Conservation (phyloP, 2,888 invertebrate genomes). For the Plebejus argus region DNA sequence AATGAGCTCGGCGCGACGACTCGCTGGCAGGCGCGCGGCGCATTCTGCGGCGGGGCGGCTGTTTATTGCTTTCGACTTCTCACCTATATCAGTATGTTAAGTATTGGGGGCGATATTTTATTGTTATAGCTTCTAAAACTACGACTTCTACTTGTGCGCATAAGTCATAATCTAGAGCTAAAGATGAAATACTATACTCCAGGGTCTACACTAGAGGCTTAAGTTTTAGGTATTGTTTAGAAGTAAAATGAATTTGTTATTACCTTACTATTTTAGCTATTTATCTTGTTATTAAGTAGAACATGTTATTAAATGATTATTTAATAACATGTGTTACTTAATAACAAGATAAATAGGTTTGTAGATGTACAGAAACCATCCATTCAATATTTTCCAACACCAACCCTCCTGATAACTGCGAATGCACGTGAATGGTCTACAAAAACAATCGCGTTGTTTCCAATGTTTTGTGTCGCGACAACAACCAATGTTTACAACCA, state of each 20-base stretch:
- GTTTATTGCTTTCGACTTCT: slow-evolving; percentile 16
- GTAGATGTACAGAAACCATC: background rate
- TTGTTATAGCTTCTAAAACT: background rate
- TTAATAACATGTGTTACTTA: too few species aligned
- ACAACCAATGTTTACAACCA: background rate
- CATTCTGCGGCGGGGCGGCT: slow-evolving; percentile 8
- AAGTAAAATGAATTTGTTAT: too few species aligned
- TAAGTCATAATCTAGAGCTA: too few species aligned
- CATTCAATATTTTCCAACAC: background rate
- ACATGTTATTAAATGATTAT: too few species aligned
- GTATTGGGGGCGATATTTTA: background rate
- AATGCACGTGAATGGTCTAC: background rate
- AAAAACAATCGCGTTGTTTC: background rate
- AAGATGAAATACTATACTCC: too few species aligned
- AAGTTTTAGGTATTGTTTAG: background rate
- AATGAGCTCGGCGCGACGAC: slow-evolving; percentile 21
- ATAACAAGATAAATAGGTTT: too few species aligned
- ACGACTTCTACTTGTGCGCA: background rate
- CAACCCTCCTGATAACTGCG: background rate
- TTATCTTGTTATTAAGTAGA: too few species aligned
- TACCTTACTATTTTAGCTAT: too few species aligned
- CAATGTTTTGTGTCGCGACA: slow-evolving; percentile 2
- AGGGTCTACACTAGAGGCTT: background rate
- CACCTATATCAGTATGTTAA: slow-evolving; percentile 10
- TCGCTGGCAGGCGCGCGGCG: slow-evolving; percentile 1